phyloP scores from a whole-genome alignment of 1,140 invertebrate species.

The Venturia canescens region DNA sequence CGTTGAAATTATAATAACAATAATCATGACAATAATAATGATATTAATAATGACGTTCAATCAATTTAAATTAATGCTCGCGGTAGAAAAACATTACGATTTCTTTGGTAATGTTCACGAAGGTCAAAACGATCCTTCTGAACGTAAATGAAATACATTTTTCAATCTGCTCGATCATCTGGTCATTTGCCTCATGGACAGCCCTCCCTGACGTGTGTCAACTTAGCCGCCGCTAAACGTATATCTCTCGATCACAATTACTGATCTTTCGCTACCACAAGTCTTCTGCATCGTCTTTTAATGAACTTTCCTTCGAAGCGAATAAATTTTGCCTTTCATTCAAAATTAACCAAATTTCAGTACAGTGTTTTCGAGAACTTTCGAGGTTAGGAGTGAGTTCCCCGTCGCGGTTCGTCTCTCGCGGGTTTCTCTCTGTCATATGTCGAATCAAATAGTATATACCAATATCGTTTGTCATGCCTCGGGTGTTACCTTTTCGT shows the following conservation, averaged over 20 bases:
- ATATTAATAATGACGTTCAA: no score
- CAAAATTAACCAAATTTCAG: no score
- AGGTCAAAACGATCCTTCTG: not conserved
- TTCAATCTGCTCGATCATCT: not conserved
- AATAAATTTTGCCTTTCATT: no score
- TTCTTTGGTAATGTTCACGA: not conserved
- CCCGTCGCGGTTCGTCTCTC: no score
- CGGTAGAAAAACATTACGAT: not conserved
- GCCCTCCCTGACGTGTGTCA: constrained; percentile 1
- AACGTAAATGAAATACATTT: not conserved
- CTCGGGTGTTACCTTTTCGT: no score
- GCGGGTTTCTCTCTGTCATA: no score
- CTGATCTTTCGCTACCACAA: not conserved
- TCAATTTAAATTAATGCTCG: no score
- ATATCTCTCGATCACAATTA: not conserved
- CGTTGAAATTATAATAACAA: constrained; percentile 7
- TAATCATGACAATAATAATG: not conserved
- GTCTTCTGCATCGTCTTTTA: not conserved
- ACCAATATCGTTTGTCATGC: no score
- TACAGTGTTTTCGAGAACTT: no score
- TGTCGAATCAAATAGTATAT: no score
- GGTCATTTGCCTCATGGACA: not conserved
- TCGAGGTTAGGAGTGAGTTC: no score
- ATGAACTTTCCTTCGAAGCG: no score
- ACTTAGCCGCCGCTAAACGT: not conserved